phyloP scores from a whole-genome alignment of 2,797 vertebrate genomes.

The Falco concolor region DNA sequence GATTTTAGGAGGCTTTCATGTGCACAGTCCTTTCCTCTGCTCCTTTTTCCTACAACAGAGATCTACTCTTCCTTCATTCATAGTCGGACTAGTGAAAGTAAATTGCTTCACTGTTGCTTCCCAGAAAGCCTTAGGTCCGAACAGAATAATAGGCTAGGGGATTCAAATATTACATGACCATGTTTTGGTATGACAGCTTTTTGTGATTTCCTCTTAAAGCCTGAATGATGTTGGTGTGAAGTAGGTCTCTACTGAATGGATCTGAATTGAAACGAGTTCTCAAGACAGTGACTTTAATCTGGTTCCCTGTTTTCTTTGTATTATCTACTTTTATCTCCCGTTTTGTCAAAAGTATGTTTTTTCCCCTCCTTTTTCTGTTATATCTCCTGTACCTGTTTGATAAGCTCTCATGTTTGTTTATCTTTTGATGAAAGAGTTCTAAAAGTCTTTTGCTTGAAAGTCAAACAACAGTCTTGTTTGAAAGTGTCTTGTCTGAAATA shows the following conservation, averaged over 20 bases:
- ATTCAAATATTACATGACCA: background rate
- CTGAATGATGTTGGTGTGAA: background rate
- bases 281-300: slow-evolving; percentile 25
- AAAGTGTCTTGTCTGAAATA: slow-evolving; percentile 30
- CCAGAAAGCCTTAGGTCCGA: background rate
- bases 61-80: background rate
- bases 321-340: background rate
- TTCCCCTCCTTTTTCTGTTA: background rate
- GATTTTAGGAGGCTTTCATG: background rate
- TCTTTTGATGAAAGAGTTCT: slow-evolving; percentile 46
- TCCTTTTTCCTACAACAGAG: background rate
- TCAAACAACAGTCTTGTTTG: slow-evolving; percentile 20
- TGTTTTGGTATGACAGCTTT: background rate
- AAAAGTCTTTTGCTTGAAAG: slow-evolving; percentile 25
- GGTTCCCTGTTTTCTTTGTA: background rate
- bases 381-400: slow-evolving; percentile 1
- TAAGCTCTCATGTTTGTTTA: slow-evolving; percentile 45
- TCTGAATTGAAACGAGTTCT: slow-evolving; percentile 6
- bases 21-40: background rate
- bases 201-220: background rate
- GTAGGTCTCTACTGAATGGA: background rate
- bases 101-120: background rate
- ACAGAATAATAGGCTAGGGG: background rate
- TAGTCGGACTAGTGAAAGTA: background rate
- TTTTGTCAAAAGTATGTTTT: slow-evolving; percentile 2